These are phyloP conservation scores for Metopia argyrocephala DNA, from an alignment of 2,888 invertebrate genomes.

Conservation along the genomic window DNA sequence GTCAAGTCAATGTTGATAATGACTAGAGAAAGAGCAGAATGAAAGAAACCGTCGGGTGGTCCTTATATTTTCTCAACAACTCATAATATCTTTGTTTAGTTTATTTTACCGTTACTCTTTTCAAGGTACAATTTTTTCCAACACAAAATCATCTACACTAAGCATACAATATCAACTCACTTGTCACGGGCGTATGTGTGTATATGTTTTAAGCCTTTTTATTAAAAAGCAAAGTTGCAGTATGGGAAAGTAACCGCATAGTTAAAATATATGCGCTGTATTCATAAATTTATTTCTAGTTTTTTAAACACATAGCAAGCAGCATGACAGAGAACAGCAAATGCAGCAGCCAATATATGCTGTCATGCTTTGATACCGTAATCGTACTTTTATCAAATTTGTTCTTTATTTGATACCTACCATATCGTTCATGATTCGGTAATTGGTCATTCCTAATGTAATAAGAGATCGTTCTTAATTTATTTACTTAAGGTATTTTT, in stretches of 20 bases:
- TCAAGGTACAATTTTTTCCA: background rate
- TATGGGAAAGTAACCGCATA: background rate
- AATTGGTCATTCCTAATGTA: too few relatives aligned
- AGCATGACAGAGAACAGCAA: too few relatives aligned
- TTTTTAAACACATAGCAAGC: too few relatives aligned
- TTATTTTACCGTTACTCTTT: slow-evolving; percentile 8
- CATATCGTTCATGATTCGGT: too few relatives aligned
- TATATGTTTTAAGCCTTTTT: background rate
- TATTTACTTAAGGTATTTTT: too few relatives aligned
- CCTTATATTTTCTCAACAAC: slow-evolving; percentile 9
- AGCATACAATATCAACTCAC: background rate
- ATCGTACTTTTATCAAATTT: too few relatives aligned
- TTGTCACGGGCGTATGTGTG: background rate
- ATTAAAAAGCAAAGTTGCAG: background rate
- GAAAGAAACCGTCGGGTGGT: background rate
- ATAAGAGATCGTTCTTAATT: too few relatives aligned
- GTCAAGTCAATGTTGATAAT: background rate
- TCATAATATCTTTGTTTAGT: background rate
- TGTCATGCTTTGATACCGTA: too few relatives aligned
- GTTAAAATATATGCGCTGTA: background rate
- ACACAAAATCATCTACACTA: background rate
- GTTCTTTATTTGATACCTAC: too few relatives aligned
- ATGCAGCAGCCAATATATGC: too few relatives aligned
- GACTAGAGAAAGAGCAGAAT: background rate
- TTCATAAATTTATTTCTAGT: too few relatives aligned